phyloP scores from a whole-genome alignment of 2,888 invertebrate species.

The Drosophila falleni region DNA sequence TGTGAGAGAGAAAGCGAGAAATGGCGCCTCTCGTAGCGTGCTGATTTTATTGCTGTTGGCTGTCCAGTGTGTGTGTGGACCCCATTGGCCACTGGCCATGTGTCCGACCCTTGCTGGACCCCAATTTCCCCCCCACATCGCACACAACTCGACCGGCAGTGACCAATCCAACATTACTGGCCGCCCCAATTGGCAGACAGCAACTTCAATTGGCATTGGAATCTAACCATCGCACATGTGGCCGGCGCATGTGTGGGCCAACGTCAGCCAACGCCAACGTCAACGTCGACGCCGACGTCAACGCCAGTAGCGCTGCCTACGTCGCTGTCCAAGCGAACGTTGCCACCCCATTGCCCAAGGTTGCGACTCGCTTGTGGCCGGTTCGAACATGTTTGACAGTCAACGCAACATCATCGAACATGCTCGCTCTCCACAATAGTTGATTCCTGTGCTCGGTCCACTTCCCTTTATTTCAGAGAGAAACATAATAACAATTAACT shows the following conservation, averaged over 20 bases:
- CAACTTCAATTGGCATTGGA: constrained; percentile 68
- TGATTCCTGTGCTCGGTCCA: neutral
- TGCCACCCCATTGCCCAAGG: constrained; percentile 35
- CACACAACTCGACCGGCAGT: constrained; percentile 49
- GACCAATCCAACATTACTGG: constrained; percentile 70
- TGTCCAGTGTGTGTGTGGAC: constrained; percentile 35
- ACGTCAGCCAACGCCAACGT: constrained; percentile 9
- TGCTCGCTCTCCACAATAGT: constrained; percentile 20
- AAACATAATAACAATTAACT: neutral
- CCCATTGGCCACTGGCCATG: constrained; percentile 56
- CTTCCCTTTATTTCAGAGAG: neutral
- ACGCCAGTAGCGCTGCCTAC: constrained; percentile 37
- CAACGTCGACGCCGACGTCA: neutral
- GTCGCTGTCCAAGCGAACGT: constrained; percentile 21
- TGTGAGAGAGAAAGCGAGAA: constrained; percentile 14
- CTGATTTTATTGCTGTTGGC: constrained; percentile 1
- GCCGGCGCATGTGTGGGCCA: constrained; percentile 58
- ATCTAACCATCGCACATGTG: constrained; percentile 33
- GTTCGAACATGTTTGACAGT: constrained; percentile 43
- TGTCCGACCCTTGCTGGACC: constrained; percentile 25
- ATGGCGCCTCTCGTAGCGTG: too few relatives aligned
- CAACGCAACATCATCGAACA: constrained; percentile 30
- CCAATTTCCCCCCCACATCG: neutral
- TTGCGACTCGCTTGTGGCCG: constrained; percentile 36
- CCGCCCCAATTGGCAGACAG: constrained; percentile 68